A percentile compares a stretch with the other conserved stretches of the same genome.
Conservation (phyloP, 2,888 invertebrate species). For the Dicycla oo region DNA sequence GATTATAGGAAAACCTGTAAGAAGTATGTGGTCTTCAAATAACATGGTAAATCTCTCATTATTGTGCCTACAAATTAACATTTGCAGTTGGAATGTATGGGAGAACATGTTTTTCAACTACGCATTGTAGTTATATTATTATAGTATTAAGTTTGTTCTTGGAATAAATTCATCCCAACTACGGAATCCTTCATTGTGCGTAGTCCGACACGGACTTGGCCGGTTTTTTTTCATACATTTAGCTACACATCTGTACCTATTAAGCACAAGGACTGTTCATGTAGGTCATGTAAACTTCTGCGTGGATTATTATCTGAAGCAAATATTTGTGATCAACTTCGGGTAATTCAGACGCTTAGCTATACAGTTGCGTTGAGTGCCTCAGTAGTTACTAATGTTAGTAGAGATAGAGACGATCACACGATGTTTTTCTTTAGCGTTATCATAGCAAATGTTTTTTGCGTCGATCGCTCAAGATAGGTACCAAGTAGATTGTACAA, state of each 20-base stretch:
- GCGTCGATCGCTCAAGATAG: constrained; percentile 1
- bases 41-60: too few species aligned
- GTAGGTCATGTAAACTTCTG: constrained; percentile 73
- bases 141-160: too few species aligned
- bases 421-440: constrained; percentile 10
- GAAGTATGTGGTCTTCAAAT: too few species aligned
- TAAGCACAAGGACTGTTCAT: constrained; percentile 79
- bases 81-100: too few species aligned
- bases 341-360: constrained; percentile 20
- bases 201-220: too few species aligned
- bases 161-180: too few species aligned
- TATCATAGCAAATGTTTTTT: constrained; percentile 20
- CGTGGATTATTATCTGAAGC: constrained; percentile 60
- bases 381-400: neutral
- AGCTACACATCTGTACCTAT: constrained; percentile 71
- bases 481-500: constrained; percentile 1
- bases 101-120: too few species aligned
- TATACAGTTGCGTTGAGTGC: neutral
- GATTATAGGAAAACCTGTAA: too few species aligned
- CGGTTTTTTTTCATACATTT: constrained; percentile 72
- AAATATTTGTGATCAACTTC: constrained; percentile 66
- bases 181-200: too few species aligned
- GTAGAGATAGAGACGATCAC: neutral
- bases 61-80: too few species aligned
- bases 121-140: too few species aligned